phyloP scores from a whole-genome alignment of 2,113 vertebrate genomes.

The Synodontis membranacea region DNA sequence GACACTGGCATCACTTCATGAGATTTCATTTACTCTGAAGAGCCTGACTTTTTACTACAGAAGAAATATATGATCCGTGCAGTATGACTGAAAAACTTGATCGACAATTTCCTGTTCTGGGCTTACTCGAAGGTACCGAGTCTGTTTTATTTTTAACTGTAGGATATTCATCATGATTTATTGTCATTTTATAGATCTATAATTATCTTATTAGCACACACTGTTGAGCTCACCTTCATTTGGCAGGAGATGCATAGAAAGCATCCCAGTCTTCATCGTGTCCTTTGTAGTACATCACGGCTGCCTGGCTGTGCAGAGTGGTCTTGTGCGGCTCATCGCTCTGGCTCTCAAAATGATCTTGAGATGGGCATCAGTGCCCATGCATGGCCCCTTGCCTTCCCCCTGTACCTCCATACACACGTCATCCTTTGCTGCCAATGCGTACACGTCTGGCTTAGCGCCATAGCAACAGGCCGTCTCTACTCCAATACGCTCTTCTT shows the following conservation, averaged over 20 bases:
- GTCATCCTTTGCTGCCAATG: constrained; percentile 66
- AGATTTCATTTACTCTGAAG: background rate
- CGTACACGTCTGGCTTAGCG: constrained; percentile 74
- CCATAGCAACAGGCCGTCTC: constrained; percentile 81
- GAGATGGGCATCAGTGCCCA: constrained; percentile 76
- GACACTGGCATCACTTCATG: background rate
- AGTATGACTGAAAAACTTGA: background rate
- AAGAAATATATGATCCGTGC: background rate
- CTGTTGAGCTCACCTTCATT: constrained; percentile 67
- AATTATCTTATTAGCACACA: too few relatives aligned
- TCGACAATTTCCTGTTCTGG: background rate
- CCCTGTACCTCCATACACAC: constrained; percentile 67
- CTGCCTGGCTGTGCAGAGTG: constrained; percentile 72
- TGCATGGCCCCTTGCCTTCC: constrained; percentile 72
- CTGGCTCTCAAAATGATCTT: constrained; percentile 71
- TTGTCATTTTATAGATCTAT: background rate
- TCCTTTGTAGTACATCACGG: constrained; percentile 83
- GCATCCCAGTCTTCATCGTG: constrained; percentile 71
- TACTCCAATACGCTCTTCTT: constrained; percentile 80
- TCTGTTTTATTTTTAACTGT: too few relatives aligned
- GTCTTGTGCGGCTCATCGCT: constrained; percentile 65
- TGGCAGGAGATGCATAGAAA: constrained; percentile 61
- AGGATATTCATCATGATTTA: too few relatives aligned
- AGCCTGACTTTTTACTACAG: background rate
- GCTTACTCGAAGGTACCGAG: background rate